A percentile compares a stretch with the other conserved stretches of the same genome.
These are phyloP conservation scores for Butorides virescens DNA, from an alignment of 2,113 vertebrate species.

Conservation along the genomic window DNA sequence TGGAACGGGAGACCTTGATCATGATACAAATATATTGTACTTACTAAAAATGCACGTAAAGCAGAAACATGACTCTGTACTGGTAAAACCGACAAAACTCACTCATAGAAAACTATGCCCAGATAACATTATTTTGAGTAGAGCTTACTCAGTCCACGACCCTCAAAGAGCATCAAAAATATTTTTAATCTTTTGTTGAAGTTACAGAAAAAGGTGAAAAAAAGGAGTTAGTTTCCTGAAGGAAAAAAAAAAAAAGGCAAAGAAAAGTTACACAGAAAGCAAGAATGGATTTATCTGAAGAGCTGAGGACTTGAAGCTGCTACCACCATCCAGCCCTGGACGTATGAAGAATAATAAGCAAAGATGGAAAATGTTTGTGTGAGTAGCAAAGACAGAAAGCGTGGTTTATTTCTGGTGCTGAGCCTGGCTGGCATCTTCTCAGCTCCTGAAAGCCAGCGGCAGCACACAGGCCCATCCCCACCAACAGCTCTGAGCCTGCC, in stretches of 20 bases:
- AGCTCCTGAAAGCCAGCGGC: neutral
- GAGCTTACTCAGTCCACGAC: rapidly evolving
- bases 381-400: neutral
- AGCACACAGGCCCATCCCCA: neutral
- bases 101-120: neutral
- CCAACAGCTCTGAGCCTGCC: neutral
- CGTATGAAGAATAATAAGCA: neutral
- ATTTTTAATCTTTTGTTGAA: neutral
- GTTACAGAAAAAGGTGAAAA: neutral
- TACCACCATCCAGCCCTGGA: neutral
- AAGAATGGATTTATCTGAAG: neutral
- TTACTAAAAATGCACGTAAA: neutral
- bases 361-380: neutral
- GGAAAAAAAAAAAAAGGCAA: neutral
- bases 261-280: neutral
- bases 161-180: neutral
- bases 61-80: neutral
- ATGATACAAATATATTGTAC: neutral
- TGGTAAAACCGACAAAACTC: neutral
- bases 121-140: neutral
- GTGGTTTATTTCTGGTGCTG: neutral
- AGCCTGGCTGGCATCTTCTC: neutral
- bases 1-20: neutral
- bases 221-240: neutral
- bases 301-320: neutral